A percentile compares a stretch with the other conserved stretches of the same genome.
phyloP scores from a whole-genome alignment of 2,888 invertebrate genomes.

The Mactromeris polynyma region DNA sequence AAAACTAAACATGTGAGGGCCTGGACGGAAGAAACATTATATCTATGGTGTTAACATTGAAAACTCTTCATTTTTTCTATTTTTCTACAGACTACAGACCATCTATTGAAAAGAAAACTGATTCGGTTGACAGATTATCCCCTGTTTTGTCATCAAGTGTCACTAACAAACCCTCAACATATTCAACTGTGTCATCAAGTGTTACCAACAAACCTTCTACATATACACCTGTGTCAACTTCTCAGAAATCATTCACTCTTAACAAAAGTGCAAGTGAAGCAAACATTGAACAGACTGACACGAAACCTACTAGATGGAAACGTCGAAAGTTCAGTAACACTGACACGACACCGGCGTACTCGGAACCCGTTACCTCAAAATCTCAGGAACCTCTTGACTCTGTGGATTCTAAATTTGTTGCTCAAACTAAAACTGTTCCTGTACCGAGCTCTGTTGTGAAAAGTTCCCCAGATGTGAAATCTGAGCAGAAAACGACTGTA shows the following conservation, averaged over 20 bases:
- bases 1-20: no score
- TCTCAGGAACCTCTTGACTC: constrained; percentile 14
- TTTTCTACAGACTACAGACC: constrained; percentile 17
- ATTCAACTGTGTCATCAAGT: neutral
- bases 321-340: constrained; percentile 45
- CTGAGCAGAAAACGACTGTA: neutral
- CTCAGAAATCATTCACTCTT: constrained; percentile 16
- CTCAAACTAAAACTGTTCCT: constrained; percentile 15
- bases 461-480: neutral
- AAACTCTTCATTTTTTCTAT: neutral
- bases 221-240: neutral
- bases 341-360: neutral
- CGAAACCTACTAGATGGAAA: constrained; percentile 60
- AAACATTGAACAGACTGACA: constrained; percentile 13
- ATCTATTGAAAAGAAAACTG: neutral
- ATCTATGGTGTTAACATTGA: no score
- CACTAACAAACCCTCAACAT: neutral
- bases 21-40: no score
- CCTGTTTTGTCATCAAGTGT: constrained; percentile 20
- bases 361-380: neutral
- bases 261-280: neutral
- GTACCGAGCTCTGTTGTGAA: neutral
- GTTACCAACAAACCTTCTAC: neutral
- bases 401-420: constrained; percentile 19
- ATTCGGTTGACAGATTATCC: constrained; percentile 18